These are phyloP conservation scores for Picathartes gymnocephalus DNA, from an alignment of 2,113 vertebrate genomes.

Conservation along the genomic window DNA sequence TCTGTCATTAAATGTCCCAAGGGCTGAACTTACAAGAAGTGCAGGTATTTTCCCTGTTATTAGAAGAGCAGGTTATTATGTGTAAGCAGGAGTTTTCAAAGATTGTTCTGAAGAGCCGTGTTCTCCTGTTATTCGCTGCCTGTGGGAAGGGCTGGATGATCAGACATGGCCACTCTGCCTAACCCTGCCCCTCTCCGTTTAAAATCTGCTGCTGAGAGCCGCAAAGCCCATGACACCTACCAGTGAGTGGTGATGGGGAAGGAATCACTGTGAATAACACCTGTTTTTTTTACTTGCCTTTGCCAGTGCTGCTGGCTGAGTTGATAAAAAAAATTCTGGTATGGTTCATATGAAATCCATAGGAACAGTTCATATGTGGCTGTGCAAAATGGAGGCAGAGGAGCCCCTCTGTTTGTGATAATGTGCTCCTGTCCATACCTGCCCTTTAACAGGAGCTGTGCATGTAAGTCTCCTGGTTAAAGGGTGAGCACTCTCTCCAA, in stretches of 20 bases:
- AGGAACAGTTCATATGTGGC: background rate
- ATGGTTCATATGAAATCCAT: background rate
- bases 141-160: background rate
- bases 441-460: background rate
- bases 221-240: background rate
- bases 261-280: background rate
- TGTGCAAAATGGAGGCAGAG: background rate
- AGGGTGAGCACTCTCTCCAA: background rate
- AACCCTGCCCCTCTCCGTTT: background rate
- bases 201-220: background rate
- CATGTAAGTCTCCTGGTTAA: background rate
- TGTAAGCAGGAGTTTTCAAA: background rate
- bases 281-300: accelerated
- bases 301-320: background rate
- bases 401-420: background rate
- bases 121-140: background rate
- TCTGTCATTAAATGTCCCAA: background rate
- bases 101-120: background rate
- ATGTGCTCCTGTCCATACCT: background rate
- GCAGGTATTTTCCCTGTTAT: background rate
- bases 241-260: background rate
- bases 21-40: background rate
- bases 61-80: background rate
- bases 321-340: background rate
- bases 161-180: background rate